Evolutionary conservation across 2,113 vertebrate genomes (phyloP).

Genomic region (Struthio camelus): DNA sequence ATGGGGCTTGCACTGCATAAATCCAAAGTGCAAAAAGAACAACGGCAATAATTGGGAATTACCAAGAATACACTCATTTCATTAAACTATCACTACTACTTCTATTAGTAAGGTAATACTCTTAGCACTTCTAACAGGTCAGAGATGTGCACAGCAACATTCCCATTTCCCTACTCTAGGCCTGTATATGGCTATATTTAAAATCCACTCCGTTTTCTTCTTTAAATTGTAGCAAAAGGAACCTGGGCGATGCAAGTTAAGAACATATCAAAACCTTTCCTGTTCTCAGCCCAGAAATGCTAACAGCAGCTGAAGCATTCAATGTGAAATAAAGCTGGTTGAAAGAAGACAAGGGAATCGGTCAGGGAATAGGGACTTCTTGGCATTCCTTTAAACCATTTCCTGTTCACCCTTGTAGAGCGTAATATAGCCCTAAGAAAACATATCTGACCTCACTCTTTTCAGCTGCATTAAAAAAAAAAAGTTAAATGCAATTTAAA

Average conservation of each 20-base stretch:
- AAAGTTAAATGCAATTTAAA: slow-evolving; percentile 35
- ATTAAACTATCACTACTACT: neutral
- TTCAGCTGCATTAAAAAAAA: slow-evolving; percentile 10
- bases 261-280: neutral
- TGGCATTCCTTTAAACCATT: slow-evolving; percentile 57
- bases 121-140: neutral
- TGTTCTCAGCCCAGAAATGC: slow-evolving; percentile 24
- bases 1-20: neutral
- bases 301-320: slow-evolving; percentile 9
- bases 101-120: neutral
- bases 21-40: neutral
- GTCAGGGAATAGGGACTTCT: slow-evolving; percentile 26
- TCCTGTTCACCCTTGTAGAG: slow-evolving; percentile 43
- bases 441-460: slow-evolving; percentile 57
- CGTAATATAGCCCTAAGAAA: slow-evolving; percentile 49
- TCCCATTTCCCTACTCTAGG: neutral
- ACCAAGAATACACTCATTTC: neutral
- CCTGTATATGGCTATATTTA: neutral
- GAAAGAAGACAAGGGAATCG: slow-evolving; percentile 28
- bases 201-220: slow-evolving; percentile 2
- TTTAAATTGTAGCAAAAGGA: neutral
- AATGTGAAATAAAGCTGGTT: slow-evolving; percentile 34
- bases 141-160: neutral
- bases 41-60: neutral
- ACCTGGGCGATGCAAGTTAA: neutral